phyloP scores from a whole-genome alignment of 2,888 invertebrate genomes.

The Pseudanteris insignis region DNA sequence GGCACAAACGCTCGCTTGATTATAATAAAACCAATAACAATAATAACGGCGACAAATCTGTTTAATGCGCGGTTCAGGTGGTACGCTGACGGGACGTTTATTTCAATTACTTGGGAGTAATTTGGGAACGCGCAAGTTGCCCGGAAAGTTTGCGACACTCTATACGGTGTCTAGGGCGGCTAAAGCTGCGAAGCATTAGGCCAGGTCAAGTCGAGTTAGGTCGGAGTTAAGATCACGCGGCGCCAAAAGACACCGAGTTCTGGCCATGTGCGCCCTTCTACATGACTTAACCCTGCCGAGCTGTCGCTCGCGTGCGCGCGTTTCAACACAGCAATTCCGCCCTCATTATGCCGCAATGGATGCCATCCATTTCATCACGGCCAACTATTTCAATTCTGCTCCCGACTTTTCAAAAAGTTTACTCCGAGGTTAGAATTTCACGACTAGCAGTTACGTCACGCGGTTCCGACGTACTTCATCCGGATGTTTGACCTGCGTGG shows the following conservation, averaged over 20 bases:
- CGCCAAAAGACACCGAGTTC: slow-evolving; percentile 42
- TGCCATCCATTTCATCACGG: slow-evolving; percentile 31
- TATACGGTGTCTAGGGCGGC: slow-evolving; percentile 38
- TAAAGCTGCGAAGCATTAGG: slow-evolving; percentile 42
- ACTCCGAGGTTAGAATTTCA: too few relatives aligned
- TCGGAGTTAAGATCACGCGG: slow-evolving; percentile 44
- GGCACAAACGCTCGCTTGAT: too few relatives aligned
- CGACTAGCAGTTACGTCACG: too few relatives aligned
- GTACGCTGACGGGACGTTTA: slow-evolving; percentile 20
- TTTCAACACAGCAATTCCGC: slow-evolving; percentile 40
- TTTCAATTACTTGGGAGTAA: slow-evolving; percentile 41
- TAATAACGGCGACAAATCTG: too few relatives aligned
- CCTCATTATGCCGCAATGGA: slow-evolving; percentile 46
- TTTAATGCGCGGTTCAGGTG: too few relatives aligned
- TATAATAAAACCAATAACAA: too few relatives aligned
- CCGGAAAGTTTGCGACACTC: slow-evolving; percentile 34
- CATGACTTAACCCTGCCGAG: slow-evolving; percentile 46
- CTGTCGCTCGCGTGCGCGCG: slow-evolving; percentile 32
- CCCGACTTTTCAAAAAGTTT: too few relatives aligned
- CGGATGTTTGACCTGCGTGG: too few relatives aligned
- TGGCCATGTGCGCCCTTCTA: slow-evolving; percentile 48
- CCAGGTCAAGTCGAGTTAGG: slow-evolving; percentile 45
- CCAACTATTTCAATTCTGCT: slow-evolving; percentile 34
- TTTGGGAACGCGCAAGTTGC: slow-evolving; percentile 38
- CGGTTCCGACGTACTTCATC: too few relatives aligned